Evolutionary conservation across 2,113 vertebrate genomes (phyloP).

Genomic region (Colistium nudipinnis): DNA sequence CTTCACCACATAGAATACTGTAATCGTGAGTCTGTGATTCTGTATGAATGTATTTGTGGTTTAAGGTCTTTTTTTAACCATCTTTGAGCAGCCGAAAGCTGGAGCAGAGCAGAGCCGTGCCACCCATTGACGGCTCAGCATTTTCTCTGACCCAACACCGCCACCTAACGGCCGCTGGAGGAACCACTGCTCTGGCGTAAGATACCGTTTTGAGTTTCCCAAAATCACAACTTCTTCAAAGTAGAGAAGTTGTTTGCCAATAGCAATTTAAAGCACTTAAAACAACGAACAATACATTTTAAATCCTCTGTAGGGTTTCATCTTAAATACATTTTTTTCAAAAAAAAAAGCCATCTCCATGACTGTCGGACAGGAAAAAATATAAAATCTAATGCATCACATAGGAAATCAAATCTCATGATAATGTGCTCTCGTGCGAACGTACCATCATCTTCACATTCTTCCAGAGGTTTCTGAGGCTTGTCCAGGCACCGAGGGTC

Average conservation of each 20-base stretch:
- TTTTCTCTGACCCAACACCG: constrained; percentile 64
- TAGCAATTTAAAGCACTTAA: too few relatives aligned
- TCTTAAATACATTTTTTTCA: too few relatives aligned
- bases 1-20: background rate
- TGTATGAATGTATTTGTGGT: background rate
- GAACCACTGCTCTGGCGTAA: constrained; percentile 1
- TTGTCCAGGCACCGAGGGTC: constrained; percentile 99
- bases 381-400: background rate
- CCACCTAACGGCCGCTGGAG: constrained; percentile 68
- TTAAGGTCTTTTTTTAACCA: background rate
- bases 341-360: background rate
- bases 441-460: constrained; percentile 99
- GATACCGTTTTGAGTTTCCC: background rate
- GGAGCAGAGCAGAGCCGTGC: background rate
- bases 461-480: constrained; percentile 98
- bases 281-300: too few relatives aligned
- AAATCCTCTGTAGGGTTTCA: too few relatives aligned
- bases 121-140: background rate
- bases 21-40: background rate
- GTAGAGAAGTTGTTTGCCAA: too few relatives aligned
- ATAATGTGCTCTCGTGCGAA: background rate
- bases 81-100: background rate
- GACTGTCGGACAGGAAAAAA: background rate
- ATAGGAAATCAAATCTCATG: background rate
- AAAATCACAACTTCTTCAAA: background rate